Percentiles rank a stretch among this genome's conserved stretches.
phyloP scores from a whole-genome alignment of 2,797 vertebrate genomes.

The Platyrinchus mystaceus region DNA sequence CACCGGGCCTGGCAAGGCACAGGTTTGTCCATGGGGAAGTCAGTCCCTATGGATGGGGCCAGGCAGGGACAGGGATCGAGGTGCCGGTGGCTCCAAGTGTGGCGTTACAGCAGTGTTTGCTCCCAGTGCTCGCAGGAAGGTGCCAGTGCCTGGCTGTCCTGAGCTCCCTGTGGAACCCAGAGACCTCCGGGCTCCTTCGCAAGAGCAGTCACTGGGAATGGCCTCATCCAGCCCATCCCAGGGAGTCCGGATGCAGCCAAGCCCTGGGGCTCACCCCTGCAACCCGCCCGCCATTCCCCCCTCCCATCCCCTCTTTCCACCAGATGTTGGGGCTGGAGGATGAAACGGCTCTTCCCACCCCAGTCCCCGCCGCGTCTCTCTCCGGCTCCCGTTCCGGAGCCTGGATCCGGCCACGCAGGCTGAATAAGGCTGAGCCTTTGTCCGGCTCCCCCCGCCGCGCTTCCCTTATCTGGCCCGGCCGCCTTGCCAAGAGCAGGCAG shows the following conservation, averaged over 20 bases:
- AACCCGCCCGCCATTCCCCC: neutral
- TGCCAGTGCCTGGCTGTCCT: neutral
- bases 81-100: accelerated
- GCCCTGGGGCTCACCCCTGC: neutral
- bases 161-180: neutral
- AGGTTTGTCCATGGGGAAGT: neutral
- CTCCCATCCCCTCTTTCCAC: neutral
- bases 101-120: accelerated
- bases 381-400: conserved; percentile 5
- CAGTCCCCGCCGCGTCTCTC: neutral
- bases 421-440: conserved; percentile 57
- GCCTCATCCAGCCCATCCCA: neutral
- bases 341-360: neutral
- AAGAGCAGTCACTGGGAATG: neutral
- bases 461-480: conserved; percentile 27
- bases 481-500: conserved; percentile 36
- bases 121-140: neutral
- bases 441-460: conserved; percentile 25
- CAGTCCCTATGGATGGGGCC: accelerated
- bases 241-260: neutral
- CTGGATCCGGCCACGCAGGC: conserved; percentile 15
- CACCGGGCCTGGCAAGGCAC: neutral
- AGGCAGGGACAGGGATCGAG: accelerated
- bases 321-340: conserved; percentile 24
- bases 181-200: neutral